phyloP scores from a whole-genome alignment of 1,140 invertebrate genomes.

The Neodiprion pinetum region DNA sequence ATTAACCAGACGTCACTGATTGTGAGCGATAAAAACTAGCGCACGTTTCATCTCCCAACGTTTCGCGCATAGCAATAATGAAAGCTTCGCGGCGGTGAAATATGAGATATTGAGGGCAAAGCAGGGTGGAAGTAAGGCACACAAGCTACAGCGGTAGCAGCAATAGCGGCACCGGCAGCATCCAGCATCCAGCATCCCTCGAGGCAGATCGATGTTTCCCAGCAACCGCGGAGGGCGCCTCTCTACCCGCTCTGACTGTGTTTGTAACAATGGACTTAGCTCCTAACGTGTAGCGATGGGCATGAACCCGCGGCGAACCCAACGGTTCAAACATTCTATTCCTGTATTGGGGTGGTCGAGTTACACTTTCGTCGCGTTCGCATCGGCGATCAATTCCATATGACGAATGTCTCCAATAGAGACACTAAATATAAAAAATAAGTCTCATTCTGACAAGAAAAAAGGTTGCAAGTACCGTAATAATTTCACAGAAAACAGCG shows the following conservation, averaged over 20 bases:
- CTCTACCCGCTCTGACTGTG: slow-evolving; percentile 33
- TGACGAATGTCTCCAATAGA: neutral
- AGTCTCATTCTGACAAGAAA: slow-evolving; percentile 29
- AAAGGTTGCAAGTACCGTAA: slow-evolving; percentile 31
- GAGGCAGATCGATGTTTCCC: slow-evolving; percentile 52
- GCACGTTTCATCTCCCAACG: no score
- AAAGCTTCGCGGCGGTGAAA: slow-evolving; percentile 30
- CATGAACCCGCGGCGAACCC: neutral
- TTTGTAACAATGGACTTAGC: slow-evolving; percentile 50
- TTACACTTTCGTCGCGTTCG: slow-evolving; percentile 6
- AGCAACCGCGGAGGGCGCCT: slow-evolving; percentile 50
- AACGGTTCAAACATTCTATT: no score
- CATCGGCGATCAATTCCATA: neutral
- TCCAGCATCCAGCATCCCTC: slow-evolving; percentile 35
- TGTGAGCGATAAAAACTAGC: no score
- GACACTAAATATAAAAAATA: neutral
- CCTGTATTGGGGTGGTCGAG: neutral
- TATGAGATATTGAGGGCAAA: slow-evolving; percentile 37
- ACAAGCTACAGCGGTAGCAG: slow-evolving; percentile 33
- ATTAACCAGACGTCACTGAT: no score
- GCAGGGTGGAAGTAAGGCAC: slow-evolving; percentile 31
- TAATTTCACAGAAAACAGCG: slow-evolving; percentile 27
- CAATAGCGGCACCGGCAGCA: slow-evolving; percentile 34
- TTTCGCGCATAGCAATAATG: neutral
- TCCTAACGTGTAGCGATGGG: slow-evolving; percentile 41